Evolutionary conservation across 2,888 invertebrate genomes (phyloP).

Genomic region (Hedya salicella): DNA sequence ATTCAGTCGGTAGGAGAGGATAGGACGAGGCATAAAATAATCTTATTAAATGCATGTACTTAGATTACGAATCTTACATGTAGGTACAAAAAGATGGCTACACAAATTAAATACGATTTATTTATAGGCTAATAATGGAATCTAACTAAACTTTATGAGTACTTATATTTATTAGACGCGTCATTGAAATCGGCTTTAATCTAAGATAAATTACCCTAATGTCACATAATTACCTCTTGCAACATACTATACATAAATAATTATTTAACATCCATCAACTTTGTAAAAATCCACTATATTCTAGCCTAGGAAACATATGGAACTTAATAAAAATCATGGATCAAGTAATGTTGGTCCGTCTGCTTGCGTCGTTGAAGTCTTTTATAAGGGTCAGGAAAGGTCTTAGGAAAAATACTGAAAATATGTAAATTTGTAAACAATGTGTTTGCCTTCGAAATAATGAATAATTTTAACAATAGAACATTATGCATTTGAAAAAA

Average conservation of each 20-base stretch:
- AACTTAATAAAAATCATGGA: not conserved
- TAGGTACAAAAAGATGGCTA: no score
- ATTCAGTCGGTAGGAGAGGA: no score
- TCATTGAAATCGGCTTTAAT: slow-evolving; percentile 23
- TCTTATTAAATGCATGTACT: no score
- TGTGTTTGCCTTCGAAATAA: slow-evolving; percentile 15
- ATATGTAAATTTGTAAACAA: slow-evolving; percentile 23
- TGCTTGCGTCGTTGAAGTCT: slow-evolving; percentile 37
- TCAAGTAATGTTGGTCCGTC: not conserved
- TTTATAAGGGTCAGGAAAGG: slow-evolving; percentile 45
- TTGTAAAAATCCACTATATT: slow-evolving; percentile 1
- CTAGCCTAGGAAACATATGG: not conserved
- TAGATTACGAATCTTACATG: no score
- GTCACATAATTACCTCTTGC: slow-evolving; percentile 23
- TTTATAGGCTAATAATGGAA: not conserved
- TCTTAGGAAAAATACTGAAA: slow-evolving; percentile 46
- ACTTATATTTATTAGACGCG: not conserved
- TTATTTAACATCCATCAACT: slow-evolving; percentile 18
- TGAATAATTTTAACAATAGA: slow-evolving; percentile 15
- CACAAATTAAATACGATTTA: no score
- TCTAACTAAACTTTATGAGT: not conserved
- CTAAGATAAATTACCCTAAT: slow-evolving; percentile 27
- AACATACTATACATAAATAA: slow-evolving; percentile 14
- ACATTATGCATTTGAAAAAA: slow-evolving; percentile 10
- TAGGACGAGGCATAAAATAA: no score